Base-by-base conservation (phyloP, 2,797 vertebrate genomes). In the Australoheros facetus region DNA sequence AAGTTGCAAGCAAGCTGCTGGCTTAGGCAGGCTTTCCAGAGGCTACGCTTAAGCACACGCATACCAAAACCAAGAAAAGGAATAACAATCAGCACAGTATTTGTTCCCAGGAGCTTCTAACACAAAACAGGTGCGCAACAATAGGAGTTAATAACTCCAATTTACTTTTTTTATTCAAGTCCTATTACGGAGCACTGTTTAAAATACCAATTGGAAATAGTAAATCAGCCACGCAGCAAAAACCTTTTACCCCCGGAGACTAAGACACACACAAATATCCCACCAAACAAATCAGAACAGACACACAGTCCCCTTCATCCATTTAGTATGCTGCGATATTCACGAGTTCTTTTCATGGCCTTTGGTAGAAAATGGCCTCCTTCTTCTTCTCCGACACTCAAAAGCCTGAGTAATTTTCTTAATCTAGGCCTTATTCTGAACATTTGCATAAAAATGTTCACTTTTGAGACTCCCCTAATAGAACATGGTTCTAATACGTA, bases 371-470 rank as follows among this genome's bases (percentile, higher is more conserved):
- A 94, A 89, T 85, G 75, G 75, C 86, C 83, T 90, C 86, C 69
- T 48, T 81, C 84, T 78, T 74, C 90, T 88, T 87, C 83, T 71
- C 74, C 74, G 4, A 7, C 26, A 55, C 73, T 83, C 80, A 88
- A 90, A 93, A 89, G 87, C 84, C 86, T 55, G 64, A 88, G 83
- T 89, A 83, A 93, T 89, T 91, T 94, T 88, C 87, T 81, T 89
- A 91, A 92, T 91, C 91, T 83, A 21, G 77, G 84, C 83, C 77
- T 28, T 64, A 82, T 88, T 86, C 83, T 17, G 56, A 60, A 51
- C 75, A 93, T 94, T 92, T 89, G 89, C 94, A 94, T 94, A 86
- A 93, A 95, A 92, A 94, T 87, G 81, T 90, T 87, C 87, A 88
- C 88, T 88, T 90, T 80, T 71, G 86, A 89, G 87, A 85, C 86